Conservation (phyloP, 30 jellyfish, hydroid and myxozoan species). For the Haliclystus octoradiatus region DNA sequence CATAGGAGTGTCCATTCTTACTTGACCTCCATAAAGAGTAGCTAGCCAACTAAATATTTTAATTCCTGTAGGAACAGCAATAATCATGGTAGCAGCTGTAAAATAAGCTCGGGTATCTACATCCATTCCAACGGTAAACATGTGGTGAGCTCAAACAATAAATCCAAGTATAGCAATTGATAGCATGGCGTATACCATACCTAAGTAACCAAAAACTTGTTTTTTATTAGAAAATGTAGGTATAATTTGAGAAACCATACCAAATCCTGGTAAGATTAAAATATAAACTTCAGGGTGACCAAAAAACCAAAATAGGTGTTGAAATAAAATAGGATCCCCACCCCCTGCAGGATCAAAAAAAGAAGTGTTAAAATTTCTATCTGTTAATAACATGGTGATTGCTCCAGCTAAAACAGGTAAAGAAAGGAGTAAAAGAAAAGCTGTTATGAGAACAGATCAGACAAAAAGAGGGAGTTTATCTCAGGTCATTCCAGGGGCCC, state of each 20-base stretch:
- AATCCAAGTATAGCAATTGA: conserved; percentile 62
- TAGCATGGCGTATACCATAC: conserved; percentile 59
- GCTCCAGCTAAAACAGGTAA: conserved; percentile 81
- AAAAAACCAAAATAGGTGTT: conserved; percentile 65
- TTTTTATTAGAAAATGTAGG: conserved; percentile 42
- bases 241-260: conserved; percentile 54
- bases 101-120: conserved; percentile 74
- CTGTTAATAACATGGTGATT: conserved; percentile 62
- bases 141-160: conserved; percentile 72
- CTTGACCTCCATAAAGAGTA: conserved; percentile 57
- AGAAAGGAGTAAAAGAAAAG: conserved; percentile 33
- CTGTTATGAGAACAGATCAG: conserved; percentile 52
- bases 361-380: conserved; percentile 56
- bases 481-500: conserved; percentile 61
- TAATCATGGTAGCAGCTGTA: conserved; percentile 80
- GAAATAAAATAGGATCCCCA: conserved; percentile 62
- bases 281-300: conserved; percentile 79
- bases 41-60: conserved; percentile 81
- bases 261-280: conserved; percentile 54
- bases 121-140: conserved; percentile 74
- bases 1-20: conserved; percentile 61
- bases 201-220: conserved; percentile 59
- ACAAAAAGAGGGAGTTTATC: conserved; percentile 61
- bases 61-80: conserved; percentile 70
- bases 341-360: conserved; percentile 88